Evolutionary conservation across 2,888 invertebrate genomes (phyloP), one percentile per base, ranked within the genome.

Genomic region (Drosophila anceps): DNA sequence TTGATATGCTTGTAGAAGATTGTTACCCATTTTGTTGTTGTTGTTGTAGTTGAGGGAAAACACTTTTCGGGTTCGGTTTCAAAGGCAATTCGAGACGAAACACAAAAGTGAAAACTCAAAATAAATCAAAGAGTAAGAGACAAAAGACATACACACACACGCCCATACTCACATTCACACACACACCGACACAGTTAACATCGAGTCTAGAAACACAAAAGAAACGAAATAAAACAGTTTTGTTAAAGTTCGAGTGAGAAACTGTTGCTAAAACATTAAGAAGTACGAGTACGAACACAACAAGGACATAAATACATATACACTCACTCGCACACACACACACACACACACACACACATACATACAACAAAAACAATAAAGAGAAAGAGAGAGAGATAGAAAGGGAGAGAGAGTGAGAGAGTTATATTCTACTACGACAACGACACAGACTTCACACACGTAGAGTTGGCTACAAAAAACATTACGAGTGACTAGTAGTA

Each of bases 221-320:
- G 31, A 60, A 63, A 62, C 31, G 27, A 37, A 53, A 61, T 57
- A 59, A 53, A 68, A 67, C 37, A 65, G 31, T 73, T 64, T 64
- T 59, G 59, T 59, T 46, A 27, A 58, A 69, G 50, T 61, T 77
- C 58, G 63, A 73, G 44, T 74, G 62, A 18, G 60, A 66, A 72
- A 65, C 65, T 65, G 57, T 77, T 74, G 75, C 65, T 79, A 69
- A 73, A 69, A 78, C 73, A 76, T 73, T 76, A 20, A 44, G 39
- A 13, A 58, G 44, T 35, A 35, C 53, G 46, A 43, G 35, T 51
- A 57, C 39, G 46, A 71, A 53, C 27, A 44, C 54, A 39, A 64
- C 50, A 18, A 31, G 31, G 48, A 72, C 43, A 54, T 12, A 12
- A 55, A 39, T 27, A 55, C 18, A 29, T 13, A 13, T 5, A 41